Percentiles rank a stretch among this genome's conserved stretches.
These are phyloP conservation scores for Heteromyza rotundicornis DNA, from an alignment of 2,888 invertebrate species.

Conservation along the genomic window DNA sequence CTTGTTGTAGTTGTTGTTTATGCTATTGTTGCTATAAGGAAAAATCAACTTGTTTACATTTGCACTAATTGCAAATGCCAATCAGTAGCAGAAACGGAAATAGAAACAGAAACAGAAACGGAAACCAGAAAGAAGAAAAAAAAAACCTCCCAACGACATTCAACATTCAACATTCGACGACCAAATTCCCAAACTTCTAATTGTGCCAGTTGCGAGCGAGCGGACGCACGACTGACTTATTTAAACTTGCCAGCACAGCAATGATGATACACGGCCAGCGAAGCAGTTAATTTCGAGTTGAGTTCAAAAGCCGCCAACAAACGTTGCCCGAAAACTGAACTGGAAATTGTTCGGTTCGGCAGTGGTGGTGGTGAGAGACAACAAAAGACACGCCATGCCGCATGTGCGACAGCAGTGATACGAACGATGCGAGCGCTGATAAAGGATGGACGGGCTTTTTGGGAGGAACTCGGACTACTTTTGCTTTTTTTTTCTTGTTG, in stretches of 20 bases:
- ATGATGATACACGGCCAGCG: conserved; percentile 41
- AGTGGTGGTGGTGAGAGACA: too few relatives aligned
- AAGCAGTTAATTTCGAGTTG: conserved; percentile 46
- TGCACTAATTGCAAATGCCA: conserved; percentile 59
- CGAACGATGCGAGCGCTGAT: too few relatives aligned
- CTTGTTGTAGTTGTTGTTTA: too few relatives aligned
- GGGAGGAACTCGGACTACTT: conserved; percentile 32
- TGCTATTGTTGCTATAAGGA: too few relatives aligned
- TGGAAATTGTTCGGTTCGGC: not conserved
- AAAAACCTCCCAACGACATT: too few relatives aligned
- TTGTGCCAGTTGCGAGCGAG: conserved; percentile 48
- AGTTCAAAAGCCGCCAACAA: conserved; percentile 48
- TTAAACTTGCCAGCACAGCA: conserved; percentile 48
- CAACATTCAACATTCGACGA: not conserved
- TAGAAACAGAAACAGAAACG: too few relatives aligned
- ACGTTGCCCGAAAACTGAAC: not conserved
- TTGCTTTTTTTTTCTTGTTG: conserved; percentile 31
- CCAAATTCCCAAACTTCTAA: conserved; percentile 34
- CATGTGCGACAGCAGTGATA: too few relatives aligned
- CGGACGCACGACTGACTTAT: conserved; percentile 57
- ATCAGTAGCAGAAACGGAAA: conserved; percentile 40
- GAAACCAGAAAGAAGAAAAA: not conserved
- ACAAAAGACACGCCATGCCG: too few relatives aligned
- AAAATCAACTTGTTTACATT: conserved; percentile 49
- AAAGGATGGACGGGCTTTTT: too few relatives aligned